These are phyloP conservation scores for Enteromius paludinosus DNA, from an alignment of 2,797 vertebrate species.

Conservation along the genomic window DNA sequence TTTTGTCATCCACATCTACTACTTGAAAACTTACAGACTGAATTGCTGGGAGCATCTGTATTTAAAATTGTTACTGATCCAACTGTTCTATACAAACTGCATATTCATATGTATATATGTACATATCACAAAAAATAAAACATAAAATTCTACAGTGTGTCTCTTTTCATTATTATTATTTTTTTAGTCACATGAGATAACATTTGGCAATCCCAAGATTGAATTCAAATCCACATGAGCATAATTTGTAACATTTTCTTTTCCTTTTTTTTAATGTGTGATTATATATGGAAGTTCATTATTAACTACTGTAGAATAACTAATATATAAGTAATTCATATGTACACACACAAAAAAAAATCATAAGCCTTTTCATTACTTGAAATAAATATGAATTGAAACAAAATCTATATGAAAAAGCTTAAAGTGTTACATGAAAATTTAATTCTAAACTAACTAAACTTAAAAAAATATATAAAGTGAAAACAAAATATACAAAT, in stretches of 20 bases:
- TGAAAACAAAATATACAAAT: not conserved
- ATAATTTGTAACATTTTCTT: not conserved
- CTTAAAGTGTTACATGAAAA: not conserved
- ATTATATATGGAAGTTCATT: not conserved
- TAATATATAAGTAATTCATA: not conserved
- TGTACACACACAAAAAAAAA: not conserved
- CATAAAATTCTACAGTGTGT: not conserved
- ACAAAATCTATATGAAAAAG: not conserved
- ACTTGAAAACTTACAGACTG: slow-evolving; percentile 55
- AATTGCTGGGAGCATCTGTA: slow-evolving; percentile 40
- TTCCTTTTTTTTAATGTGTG: not conserved
- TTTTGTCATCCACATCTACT: slow-evolving; percentile 11
- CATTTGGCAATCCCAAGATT: not conserved
- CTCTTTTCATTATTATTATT: not conserved
- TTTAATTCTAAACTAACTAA: not conserved
- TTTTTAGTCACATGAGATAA: not conserved
- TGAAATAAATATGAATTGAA: not conserved
- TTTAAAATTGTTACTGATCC: slow-evolving; percentile 45
- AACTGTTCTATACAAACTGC: not conserved
- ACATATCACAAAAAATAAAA: slow-evolving; percentile 46
- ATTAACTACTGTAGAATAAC: not conserved
- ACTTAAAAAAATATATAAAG: not conserved
- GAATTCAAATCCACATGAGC: not conserved
- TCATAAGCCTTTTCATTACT: not conserved
- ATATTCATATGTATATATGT: slow-evolving; percentile 54